A percentile compares a stretch with the other conserved stretches of the same genome.
Evolutionary conservation across 2,113 vertebrate species (phyloP).

Genomic region (Lanius collurio): DNA sequence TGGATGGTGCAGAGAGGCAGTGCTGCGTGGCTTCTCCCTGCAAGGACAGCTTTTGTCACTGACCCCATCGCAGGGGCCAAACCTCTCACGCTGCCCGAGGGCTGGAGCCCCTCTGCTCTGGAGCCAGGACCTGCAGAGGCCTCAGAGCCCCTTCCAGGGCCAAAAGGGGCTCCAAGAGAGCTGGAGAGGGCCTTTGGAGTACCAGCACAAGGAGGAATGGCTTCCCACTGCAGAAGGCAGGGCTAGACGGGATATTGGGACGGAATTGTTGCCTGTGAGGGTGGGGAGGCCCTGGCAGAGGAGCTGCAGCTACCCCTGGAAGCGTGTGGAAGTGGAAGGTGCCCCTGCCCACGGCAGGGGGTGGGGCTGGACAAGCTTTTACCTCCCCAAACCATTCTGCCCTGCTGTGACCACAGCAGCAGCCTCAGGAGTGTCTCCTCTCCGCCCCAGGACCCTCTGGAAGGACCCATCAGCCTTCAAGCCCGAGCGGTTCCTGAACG

Average conservation of each 20-base stretch:
- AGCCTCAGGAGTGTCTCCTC: neutral
- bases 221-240: neutral
- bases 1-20: neutral
- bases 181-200: neutral
- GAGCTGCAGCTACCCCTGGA: neutral
- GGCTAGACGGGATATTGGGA: rapidly evolving
- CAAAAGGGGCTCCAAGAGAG: neutral
- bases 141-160: neutral
- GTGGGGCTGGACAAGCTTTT: rapidly evolving
- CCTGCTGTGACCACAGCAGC: no score
- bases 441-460: slow-evolving; percentile 81
- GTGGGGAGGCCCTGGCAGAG: neutral
- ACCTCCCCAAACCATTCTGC: rapidly evolving
- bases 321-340: neutral
- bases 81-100: neutral
- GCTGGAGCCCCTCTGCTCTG: neutral
- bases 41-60: neutral
- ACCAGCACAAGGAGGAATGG: neutral
- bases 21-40: rapidly evolving
- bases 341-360: neutral
- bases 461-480: slow-evolving; percentile 83
- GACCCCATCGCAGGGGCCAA: rapidly evolving
- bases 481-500: slow-evolving; percentile 85
- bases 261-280: rapidly evolving
- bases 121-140: neutral